These are phyloP conservation scores for Thymallus thymallus DNA, from an alignment of 2,113 vertebrate genomes.

Conservation along the genomic window DNA sequence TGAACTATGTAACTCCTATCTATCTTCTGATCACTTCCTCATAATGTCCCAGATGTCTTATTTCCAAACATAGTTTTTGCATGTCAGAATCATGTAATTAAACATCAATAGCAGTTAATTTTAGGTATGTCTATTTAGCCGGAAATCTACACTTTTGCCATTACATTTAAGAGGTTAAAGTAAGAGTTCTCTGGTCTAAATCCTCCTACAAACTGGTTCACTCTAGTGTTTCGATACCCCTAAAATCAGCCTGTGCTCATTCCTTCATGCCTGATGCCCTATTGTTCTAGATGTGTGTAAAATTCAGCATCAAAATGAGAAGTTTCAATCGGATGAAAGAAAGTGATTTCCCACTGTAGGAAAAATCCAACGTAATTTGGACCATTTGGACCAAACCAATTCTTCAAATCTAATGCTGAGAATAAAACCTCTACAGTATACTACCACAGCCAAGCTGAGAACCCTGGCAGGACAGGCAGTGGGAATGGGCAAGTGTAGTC, in stretches of 20 bases:
- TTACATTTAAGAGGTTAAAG: no score
- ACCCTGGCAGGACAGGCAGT: background rate
- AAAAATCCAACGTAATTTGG: background rate
- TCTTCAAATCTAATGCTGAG: background rate
- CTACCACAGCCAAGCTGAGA: background rate
- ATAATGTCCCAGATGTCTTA: no score
- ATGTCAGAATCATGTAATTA: no score
- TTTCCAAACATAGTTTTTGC: no score
- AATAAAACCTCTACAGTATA: background rate
- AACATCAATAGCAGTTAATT: no score
- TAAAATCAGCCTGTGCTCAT: background rate
- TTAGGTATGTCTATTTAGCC: no score
- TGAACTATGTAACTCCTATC: no score
- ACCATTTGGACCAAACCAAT: background rate
- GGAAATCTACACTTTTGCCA: no score
- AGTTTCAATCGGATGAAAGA: background rate
- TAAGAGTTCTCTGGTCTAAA: background rate
- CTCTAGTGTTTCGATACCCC: background rate
- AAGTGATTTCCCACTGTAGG: background rate
- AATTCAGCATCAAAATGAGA: background rate
- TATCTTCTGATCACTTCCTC: no score
- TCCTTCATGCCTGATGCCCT: background rate
- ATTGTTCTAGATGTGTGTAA: background rate
- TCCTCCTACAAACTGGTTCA: constrained; percentile 3
- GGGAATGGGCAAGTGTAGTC: background rate